These are phyloP conservation scores for Etheostoma perlongum DNA, from an alignment of 2,797 vertebrate species.

Conservation along the genomic window DNA sequence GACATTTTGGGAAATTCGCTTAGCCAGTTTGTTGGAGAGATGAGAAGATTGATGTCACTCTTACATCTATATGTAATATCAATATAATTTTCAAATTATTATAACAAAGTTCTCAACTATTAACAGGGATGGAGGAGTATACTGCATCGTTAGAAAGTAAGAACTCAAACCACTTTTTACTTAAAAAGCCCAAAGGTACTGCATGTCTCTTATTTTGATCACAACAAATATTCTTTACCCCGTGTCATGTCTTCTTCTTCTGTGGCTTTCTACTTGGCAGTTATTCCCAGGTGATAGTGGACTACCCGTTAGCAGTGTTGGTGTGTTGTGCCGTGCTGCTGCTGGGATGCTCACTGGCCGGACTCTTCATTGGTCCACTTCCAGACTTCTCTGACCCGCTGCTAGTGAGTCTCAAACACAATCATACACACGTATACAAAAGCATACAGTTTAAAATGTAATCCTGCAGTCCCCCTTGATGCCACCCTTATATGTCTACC, in stretches of 20 bases:
- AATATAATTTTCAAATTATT: conserved; percentile 6
- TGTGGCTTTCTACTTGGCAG: conserved; percentile 75
- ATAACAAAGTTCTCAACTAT: conserved; percentile 2
- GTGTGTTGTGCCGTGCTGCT: conserved; percentile 85
- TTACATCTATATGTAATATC: too few relatives aligned
- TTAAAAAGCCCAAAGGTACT: background rate
- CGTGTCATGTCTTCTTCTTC: conserved; percentile 10
- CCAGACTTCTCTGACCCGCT: conserved; percentile 97
- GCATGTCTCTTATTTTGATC: background rate
- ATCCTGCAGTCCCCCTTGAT: background rate
- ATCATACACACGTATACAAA: background rate
- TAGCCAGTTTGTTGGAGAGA: fast-evolving
- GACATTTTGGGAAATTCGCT: background rate
- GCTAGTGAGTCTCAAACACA: conserved; percentile 84
- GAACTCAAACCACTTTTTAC: conserved; percentile 53
- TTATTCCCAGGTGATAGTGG: conserved; percentile 92
- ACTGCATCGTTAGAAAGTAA: conserved; percentile 93
- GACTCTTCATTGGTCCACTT: conserved; percentile 89
- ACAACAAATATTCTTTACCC: background rate
- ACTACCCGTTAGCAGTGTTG: conserved; percentile 89
- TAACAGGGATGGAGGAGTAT: conserved; percentile 88
- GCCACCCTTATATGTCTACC: background rate
- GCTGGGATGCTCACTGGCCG: conserved; percentile 89
- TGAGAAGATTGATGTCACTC: background rate
- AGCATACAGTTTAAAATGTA: background rate